These are phyloP conservation scores for Crotophaga sulcirostris DNA, from an alignment of 2,113 vertebrate genomes.

Conservation along the genomic window DNA sequence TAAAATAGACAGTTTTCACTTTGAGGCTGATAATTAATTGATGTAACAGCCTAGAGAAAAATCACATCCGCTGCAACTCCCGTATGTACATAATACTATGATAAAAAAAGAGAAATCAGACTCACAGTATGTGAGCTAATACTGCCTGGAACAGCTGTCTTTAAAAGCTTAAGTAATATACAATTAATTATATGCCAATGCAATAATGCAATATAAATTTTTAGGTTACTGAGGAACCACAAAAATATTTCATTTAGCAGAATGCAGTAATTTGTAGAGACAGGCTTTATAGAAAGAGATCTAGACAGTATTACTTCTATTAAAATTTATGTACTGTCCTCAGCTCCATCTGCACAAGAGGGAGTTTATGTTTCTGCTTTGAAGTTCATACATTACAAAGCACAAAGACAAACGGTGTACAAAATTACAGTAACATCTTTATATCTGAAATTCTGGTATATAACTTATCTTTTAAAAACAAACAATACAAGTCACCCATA, in stretches of 20 bases:
- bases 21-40: not conserved
- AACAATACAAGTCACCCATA: not conserved
- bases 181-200: not conserved
- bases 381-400: not conserved
- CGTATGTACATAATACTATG: not conserved
- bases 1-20: not conserved
- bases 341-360: not conserved
- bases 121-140: not conserved
- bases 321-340: not conserved
- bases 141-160: not conserved
- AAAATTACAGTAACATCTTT: not conserved
- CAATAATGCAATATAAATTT: not conserved
- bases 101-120: not conserved
- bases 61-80: not conserved
- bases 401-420: not conserved
- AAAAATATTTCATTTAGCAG: not conserved
- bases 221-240: not conserved
- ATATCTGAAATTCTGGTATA: accelerated
- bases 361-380: not conserved
- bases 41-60: not conserved
- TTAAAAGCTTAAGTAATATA: not conserved
- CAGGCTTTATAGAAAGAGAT: not conserved
- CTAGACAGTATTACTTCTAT: not conserved
- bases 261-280: not conserved
- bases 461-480: not conserved